These are phyloP conservation scores for Nasonia vitripennis DNA, from an alignment of 1,140 invertebrate species.

Conservation along the genomic window DNA sequence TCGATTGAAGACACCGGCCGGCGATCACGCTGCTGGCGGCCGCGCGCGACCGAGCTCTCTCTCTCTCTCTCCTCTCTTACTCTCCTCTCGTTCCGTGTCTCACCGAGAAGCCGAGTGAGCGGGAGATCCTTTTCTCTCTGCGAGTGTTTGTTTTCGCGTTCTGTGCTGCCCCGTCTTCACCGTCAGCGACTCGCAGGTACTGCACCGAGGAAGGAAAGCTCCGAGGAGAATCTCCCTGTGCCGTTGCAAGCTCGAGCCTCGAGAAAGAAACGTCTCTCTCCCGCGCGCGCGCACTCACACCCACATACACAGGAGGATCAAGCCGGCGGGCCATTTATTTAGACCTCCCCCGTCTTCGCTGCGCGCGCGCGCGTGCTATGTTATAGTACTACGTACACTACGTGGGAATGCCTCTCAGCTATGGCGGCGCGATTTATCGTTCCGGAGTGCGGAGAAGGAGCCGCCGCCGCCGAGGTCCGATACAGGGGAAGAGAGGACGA, in stretches of 20 bases:
- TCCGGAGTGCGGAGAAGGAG: neutral
- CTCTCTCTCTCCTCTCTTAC: neutral
- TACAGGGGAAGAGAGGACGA: neutral
- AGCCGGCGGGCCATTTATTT: too few relatives aligned
- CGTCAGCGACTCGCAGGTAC: too few relatives aligned
- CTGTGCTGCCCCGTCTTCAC: too few relatives aligned
- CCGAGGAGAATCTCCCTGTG: too few relatives aligned
- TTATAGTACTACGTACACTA: neutral
- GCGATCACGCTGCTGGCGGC: slow-evolving; percentile 56
- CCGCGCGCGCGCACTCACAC: too few relatives aligned
- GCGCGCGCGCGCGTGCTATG: neutral
- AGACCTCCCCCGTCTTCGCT: neutral
- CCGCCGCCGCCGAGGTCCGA: neutral
- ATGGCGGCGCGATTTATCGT: neutral
- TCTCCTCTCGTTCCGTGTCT: neutral
- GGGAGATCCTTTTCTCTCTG: neutral
- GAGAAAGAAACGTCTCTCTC: too few relatives aligned
- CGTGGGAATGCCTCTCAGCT: neutral
- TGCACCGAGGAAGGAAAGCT: too few relatives aligned
- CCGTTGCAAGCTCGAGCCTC: too few relatives aligned
- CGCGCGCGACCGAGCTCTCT: neutral
- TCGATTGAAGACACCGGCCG: slow-evolving; percentile 74
- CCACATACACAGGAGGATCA: too few relatives aligned
- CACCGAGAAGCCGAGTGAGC: neutral
- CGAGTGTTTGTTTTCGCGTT: too few relatives aligned